phyloP scores from a whole-genome alignment of 2,797 vertebrate species.

The Enteromius unitaeniatus region DNA sequence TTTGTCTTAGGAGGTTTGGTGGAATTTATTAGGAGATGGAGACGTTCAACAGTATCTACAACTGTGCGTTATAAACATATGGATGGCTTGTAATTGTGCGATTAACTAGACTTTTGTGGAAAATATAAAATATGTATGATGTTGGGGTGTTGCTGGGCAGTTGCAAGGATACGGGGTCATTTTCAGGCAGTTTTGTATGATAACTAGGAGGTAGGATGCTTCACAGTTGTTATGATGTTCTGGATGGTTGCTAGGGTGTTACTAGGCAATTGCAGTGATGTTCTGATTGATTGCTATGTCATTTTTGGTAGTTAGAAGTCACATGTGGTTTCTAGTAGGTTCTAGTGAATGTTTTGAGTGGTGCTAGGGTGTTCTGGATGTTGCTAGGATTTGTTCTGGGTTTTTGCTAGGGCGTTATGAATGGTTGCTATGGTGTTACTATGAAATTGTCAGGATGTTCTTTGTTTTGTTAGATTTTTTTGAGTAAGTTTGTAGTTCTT shows the following conservation, averaged over 20 bases:
- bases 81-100: background rate
- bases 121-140: background rate
- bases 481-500: background rate
- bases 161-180: background rate
- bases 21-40: constrained; percentile 4
- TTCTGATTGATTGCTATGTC: background rate
- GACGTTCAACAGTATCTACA: background rate
- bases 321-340: background rate
- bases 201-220: background rate
- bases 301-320: background rate
- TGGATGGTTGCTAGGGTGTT: background rate
- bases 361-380: background rate
- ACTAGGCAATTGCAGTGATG: background rate
- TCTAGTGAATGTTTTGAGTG: background rate
- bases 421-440: background rate
- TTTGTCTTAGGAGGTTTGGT: constrained; percentile 3
- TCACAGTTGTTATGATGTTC: background rate
- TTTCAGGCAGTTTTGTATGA: background rate
- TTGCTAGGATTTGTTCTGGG: background rate
- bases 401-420: background rate
- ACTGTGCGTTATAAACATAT: background rate
- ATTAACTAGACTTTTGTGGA: background rate
- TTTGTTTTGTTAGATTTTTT: background rate
- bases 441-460: background rate
- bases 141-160: background rate